These are phyloP conservation scores for Microctenopoma lineatum DNA, from an alignment of 2,797 vertebrate species.

Conservation along the genomic window DNA sequence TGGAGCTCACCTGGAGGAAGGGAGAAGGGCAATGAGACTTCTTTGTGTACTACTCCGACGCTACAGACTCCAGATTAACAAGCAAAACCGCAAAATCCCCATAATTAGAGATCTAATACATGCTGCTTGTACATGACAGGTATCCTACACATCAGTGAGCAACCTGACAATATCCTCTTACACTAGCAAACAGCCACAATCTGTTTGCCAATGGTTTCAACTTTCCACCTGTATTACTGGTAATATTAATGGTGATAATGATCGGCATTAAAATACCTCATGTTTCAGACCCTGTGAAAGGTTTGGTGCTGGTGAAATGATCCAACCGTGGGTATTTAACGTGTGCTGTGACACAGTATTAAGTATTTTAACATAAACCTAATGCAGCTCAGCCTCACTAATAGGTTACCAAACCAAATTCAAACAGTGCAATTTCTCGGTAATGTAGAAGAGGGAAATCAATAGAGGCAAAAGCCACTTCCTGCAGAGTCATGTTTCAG, in stretches of 20 bases:
- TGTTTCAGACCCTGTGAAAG: background rate
- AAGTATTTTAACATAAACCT: too few relatives aligned
- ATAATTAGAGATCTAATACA: background rate
- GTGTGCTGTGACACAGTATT: background rate
- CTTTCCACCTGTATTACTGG: background rate
- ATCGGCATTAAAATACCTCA: background rate
- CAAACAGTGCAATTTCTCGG: too few relatives aligned
- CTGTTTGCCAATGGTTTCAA: background rate
- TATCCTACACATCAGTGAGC: background rate
- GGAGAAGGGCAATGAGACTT: background rate
- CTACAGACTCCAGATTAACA: background rate
- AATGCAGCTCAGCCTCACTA: too few relatives aligned
- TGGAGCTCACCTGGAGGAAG: conserved; percentile 84
- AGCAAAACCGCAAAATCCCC: background rate
- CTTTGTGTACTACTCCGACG: background rate
- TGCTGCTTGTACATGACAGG: background rate
- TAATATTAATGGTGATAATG: background rate
- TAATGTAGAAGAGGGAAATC: background rate
- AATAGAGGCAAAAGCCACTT: background rate
- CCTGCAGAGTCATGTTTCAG: background rate
- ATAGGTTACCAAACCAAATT: background rate
- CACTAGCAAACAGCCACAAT: background rate
- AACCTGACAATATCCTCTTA: background rate
- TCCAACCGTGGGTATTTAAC: background rate
- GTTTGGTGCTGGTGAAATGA: background rate